These are phyloP conservation scores for Rhea americana DNA, from an alignment of 2,113 vertebrate genomes.

Conservation along the genomic window DNA sequence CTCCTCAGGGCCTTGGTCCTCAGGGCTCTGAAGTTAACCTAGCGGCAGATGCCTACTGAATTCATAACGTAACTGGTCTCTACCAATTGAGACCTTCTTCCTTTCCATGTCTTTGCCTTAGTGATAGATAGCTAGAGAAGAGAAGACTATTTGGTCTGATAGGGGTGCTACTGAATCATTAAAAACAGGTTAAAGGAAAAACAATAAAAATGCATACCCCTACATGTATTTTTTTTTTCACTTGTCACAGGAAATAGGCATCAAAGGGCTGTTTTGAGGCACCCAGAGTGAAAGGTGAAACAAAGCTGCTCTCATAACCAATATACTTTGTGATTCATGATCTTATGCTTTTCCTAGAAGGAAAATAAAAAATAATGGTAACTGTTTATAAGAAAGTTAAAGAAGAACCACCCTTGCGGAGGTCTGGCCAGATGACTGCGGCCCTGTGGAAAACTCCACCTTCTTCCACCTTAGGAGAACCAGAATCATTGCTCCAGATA, in stretches of 20 bases:
- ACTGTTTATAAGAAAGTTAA: background rate
- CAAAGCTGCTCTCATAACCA: conserved; percentile 8
- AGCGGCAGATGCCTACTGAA: background rate
- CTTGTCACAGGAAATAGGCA: conserved; percentile 58
- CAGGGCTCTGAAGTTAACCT: background rate
- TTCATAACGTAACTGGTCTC: background rate
- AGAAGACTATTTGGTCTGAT: background rate
- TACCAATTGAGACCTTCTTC: background rate
- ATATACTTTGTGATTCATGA: background rate
- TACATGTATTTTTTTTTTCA: background rate
- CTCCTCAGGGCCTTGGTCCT: background rate
- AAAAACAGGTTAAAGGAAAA: conserved; percentile 26
- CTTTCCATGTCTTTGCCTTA: background rate
- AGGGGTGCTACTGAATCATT: background rate
- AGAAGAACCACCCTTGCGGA: background rate
- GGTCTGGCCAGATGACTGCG: background rate
- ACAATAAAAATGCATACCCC: background rate
- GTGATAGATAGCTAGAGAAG: background rate
- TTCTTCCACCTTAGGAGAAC: background rate
- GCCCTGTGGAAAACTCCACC: background rate
- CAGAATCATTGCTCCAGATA: background rate
- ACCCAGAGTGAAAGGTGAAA: conserved; percentile 9
- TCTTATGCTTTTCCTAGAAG: conserved; percentile 63
- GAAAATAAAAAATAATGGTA: conserved; percentile 10
- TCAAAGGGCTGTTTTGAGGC: conserved; percentile 50